These are phyloP conservation scores for Amorpha juglandis DNA, from an alignment of 2,888 invertebrate genomes.

Conservation along the genomic window DNA sequence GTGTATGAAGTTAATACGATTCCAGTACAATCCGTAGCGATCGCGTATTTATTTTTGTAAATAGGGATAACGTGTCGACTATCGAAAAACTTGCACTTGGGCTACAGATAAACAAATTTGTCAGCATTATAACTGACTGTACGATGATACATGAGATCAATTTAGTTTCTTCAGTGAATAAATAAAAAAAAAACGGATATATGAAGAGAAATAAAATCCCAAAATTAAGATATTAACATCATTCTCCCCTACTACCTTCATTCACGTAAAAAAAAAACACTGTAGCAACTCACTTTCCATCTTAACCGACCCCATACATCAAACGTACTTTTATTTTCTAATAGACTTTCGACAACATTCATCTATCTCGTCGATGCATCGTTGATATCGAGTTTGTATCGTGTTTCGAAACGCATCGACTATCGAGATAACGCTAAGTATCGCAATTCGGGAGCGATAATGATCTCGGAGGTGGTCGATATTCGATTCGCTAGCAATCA, in stretches of 20 bases:
- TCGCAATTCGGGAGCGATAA: constrained; percentile 26
- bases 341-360: constrained; percentile 25
- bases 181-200: too few species aligned
- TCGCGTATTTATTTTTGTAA: too few species aligned
- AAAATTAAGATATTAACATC: too few species aligned
- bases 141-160: too few species aligned
- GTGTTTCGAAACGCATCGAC: constrained; percentile 24
- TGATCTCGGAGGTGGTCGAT: constrained; percentile 6
- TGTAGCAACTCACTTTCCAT: constrained; percentile 13
- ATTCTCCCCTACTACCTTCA: background rate
- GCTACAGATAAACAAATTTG: too few species aligned
- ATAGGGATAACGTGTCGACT: too few species aligned
- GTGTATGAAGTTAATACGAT: too few species aligned
- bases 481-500: background rate
- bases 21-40: too few species aligned
- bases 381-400: constrained; percentile 24
- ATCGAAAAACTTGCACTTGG: too few species aligned
- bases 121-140: too few species aligned
- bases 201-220: too few species aligned
- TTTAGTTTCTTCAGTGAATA: too few species aligned
- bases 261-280: background rate
- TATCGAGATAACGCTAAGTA: constrained; percentile 26
- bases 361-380: constrained; percentile 24
- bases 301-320: background rate
- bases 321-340: constrained; percentile 26